Evolutionary conservation across 2,113 vertebrate genomes (phyloP), one percentile per base, ranked within the genome.

Genomic region (Pterocles burchelli): DNA sequence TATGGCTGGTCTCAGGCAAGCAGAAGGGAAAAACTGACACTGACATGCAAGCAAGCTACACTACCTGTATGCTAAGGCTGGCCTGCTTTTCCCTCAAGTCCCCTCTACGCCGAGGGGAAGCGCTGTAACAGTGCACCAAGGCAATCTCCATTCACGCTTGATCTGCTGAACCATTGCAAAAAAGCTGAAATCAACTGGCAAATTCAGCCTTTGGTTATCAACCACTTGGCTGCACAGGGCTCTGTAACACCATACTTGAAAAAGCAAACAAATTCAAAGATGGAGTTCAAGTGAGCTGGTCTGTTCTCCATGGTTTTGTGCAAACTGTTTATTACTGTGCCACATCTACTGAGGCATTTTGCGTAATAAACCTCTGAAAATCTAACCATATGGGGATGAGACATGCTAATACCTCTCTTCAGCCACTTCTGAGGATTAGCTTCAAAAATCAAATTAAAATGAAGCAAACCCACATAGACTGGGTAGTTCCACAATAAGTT

Each of bases 361-460:
- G 38, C 55, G n/a, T 90, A 96, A 88, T 41, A 88, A 77, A 62
- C 48, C 36, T 75, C 74, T 72, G 63, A 87, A 94, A 72, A 70
- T 72, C 52, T 65, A 89, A 95, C 63, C 0, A 0, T 21, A 54
- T 18, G 43, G 85, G n/a, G 54, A 85, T 88, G 76, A 91, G 74
- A 76, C 75, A 66, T 12, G 19, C 46, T 66, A 85, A 70, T 74
- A 55, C 19, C 25, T 67, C 54, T 72, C 43, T 58, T 85, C 43
- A 90, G 72, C 75, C 90, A 85, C 75, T 94, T 93, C 78, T 90
- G 75, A 93, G 63, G 55, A 90, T 55, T 77, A 79, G 45, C 88
- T 85, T 90, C 67, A 88, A 85, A 95, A 96, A 85, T 88, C 77
- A 88, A 94, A 85, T 91, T 85, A 87, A 91, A 95, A 70, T 88